These are phyloP conservation scores for Perithous albicinctus DNA, from an alignment of 2,888 invertebrate species.

Conservation along the genomic window DNA sequence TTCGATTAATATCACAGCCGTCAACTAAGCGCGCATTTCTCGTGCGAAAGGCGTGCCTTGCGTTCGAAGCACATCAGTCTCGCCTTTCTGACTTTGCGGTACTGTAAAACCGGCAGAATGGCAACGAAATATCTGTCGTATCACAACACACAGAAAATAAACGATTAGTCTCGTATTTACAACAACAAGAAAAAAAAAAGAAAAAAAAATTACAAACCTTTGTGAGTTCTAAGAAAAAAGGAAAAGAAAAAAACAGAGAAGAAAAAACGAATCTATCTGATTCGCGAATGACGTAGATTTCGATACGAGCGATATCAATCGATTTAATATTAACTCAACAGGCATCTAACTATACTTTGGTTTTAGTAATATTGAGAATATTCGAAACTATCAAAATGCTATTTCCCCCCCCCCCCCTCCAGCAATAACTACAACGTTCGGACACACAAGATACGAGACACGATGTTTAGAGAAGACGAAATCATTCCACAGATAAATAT, in stretches of 20 bases:
- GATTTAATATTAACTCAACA: slow-evolving; percentile 29
- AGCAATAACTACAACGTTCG: background rate
- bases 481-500: background rate
- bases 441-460: background rate
- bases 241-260: background rate
- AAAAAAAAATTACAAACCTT: background rate
- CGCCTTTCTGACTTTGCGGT: slow-evolving; percentile 48
- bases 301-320: slow-evolving; percentile 54
- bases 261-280: background rate
- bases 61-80: slow-evolving; percentile 38
- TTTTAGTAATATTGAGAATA: background rate
- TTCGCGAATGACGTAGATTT: background rate
- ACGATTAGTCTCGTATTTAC: background rate
- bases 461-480: background rate
- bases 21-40: background rate
- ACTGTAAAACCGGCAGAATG: background rate
- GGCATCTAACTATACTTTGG: background rate
- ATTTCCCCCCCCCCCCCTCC: too few species aligned
- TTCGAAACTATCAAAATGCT: background rate
- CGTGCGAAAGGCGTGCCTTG: slow-evolving; percentile 50
- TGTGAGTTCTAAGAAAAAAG: background rate
- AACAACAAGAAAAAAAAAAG: background rate
- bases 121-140: background rate
- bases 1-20: too few species aligned
- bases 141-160: background rate